A percentile compares a stretch with the other conserved stretches of the same genome.
Evolutionary conservation across 1,140 invertebrate species (phyloP).

Genomic region (Drosophila miranda): DNA sequence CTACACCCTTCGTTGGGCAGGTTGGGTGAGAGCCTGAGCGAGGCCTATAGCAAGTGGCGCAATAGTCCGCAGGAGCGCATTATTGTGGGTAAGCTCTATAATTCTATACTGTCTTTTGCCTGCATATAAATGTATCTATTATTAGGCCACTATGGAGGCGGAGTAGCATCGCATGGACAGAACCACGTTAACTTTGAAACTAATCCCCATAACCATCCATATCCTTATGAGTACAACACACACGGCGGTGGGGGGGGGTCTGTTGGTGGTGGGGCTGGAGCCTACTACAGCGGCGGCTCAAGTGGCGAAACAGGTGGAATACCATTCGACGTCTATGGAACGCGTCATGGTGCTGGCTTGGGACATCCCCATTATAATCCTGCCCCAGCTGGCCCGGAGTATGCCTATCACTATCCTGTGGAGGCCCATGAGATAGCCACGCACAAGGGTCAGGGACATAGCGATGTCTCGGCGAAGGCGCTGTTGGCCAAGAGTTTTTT

Average conservation of each 20-base stretch:
- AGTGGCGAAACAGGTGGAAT: slow-evolving; percentile 50
- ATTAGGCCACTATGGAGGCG: slow-evolving; percentile 52
- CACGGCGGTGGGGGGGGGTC: slow-evolving; percentile 24
- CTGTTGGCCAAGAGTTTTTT: slow-evolving; percentile 85
- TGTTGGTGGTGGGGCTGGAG: slow-evolving; percentile 12
- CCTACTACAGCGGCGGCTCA: slow-evolving; percentile 55
- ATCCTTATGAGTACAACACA: slow-evolving; percentile 63
- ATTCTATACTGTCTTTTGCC: background rate
- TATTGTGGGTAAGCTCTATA: slow-evolving; percentile 65
- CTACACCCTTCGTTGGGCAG: slow-evolving; percentile 38
- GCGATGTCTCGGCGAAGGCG: slow-evolving; percentile 62
- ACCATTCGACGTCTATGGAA: slow-evolving; percentile 72
- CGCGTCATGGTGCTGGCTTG: slow-evolving; percentile 33
- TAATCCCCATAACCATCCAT: slow-evolving; percentile 46
- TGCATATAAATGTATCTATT: background rate
- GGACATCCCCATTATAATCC: slow-evolving; percentile 47
- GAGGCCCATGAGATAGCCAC: slow-evolving; percentile 65
- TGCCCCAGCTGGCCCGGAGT: slow-evolving; percentile 54
- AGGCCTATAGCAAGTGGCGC: slow-evolving; percentile 68
- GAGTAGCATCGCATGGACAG: slow-evolving; percentile 33
- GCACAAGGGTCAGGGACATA: slow-evolving; percentile 62
- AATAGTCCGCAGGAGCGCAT: slow-evolving; percentile 55
- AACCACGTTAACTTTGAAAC: slow-evolving; percentile 33
- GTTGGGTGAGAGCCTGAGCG: slow-evolving; percentile 56
- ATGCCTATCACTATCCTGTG: slow-evolving; percentile 51